Evolutionary conservation across 2,888 invertebrate genomes (phyloP).

Genomic region (Caradrina clavipalpis): DNA sequence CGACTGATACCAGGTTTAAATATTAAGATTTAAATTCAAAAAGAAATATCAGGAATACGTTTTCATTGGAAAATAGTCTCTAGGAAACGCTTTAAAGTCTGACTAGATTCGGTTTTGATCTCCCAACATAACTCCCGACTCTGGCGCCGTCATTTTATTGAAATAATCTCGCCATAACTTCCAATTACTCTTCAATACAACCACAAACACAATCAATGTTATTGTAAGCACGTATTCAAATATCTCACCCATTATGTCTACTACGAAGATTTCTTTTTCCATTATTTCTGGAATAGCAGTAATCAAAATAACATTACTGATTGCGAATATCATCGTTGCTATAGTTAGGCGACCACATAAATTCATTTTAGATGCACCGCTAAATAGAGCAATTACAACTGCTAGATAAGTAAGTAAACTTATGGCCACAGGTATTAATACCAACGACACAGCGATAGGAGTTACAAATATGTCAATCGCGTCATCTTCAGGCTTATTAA

Average conservation of each 20-base stretch:
- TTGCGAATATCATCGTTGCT: conserved; percentile 28
- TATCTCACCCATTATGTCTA: conserved; percentile 20
- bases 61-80: too few species aligned
- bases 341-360: conserved; percentile 14
- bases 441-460: neutral
- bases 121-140: conserved; percentile 32
- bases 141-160: neutral
- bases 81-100: neutral
- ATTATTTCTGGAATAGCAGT: conserved; percentile 2
- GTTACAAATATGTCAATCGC: conserved; percentile 23
- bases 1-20: too few species aligned
- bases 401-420: conserved; percentile 40
- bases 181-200: conserved; percentile 39
- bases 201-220: conserved; percentile 25
- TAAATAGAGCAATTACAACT: conserved; percentile 28
- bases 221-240: conserved; percentile 21
- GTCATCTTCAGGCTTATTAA: conserved; percentile 23
- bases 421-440: conserved; percentile 39
- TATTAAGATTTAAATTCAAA: too few species aligned
- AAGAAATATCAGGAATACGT: too few species aligned
- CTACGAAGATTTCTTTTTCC: neutral
- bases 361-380: neutral
- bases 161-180: conserved; percentile 35
- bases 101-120: conserved; percentile 28
- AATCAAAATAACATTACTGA: conserved; percentile 15